A percentile compares a stretch with the other conserved stretches of the same genome.
These are phyloP conservation scores for Bettongia penicillata DNA, from an alignment of 2,113 vertebrate species.

Conservation along the genomic window DNA sequence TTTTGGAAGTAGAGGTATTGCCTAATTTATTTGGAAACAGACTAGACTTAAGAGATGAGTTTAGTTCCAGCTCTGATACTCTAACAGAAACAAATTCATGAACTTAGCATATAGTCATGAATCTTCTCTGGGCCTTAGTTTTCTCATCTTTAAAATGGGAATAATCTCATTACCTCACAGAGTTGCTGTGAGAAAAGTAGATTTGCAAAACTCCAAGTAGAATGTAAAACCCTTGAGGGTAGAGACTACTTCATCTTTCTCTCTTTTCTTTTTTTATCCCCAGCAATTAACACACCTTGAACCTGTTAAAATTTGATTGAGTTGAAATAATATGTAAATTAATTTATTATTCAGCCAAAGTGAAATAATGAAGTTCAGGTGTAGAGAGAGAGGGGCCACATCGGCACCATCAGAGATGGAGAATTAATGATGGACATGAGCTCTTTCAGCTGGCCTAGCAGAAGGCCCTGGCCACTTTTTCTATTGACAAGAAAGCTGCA, in stretches of 20 bases:
- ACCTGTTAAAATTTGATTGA: not conserved
- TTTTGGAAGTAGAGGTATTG: not conserved
- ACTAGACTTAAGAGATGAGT: not conserved
- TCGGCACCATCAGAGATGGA: not conserved
- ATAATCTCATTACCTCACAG: not conserved
- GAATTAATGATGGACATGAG: not conserved
- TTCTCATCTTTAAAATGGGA: not conserved
- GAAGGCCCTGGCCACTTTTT: not conserved
- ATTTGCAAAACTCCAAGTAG: not conserved
- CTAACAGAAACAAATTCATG: not conserved
- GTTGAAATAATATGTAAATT: not conserved
- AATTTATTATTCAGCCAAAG: not conserved
- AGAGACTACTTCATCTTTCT: not conserved
- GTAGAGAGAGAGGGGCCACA: not conserved
- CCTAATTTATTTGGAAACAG: not conserved
- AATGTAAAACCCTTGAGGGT: not conserved
- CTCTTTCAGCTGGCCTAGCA: not conserved
- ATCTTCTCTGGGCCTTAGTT: not conserved
- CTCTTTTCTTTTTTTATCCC: not conserved
- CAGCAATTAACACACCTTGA: not conserved
- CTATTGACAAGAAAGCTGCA: not conserved
- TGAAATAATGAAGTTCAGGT: not conserved
- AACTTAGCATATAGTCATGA: not conserved
- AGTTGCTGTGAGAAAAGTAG: not conserved
- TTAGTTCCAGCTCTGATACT: not conserved